phyloP scores from a whole-genome alignment of 2,888 invertebrate species.

The Lapara coniferarum region DNA sequence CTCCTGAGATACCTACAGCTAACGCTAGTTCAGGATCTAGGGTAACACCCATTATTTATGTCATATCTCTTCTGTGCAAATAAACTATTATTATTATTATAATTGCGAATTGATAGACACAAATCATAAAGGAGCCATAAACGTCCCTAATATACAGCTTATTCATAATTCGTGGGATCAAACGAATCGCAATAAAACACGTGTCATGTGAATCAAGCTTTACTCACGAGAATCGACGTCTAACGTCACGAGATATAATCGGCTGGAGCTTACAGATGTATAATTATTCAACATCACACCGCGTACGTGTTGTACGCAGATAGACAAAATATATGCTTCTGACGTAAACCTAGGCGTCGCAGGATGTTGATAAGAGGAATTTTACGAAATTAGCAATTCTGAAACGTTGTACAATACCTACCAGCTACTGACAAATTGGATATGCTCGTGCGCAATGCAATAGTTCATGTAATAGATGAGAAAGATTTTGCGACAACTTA shows the following conservation, averaged over 20 bases:
- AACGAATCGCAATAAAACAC: background rate
- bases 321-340: constrained; percentile 13
- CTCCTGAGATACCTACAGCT: no score
- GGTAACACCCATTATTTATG: no score
- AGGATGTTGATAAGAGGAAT: constrained; percentile 9
- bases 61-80: no score
- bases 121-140: no score
- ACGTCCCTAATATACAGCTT: no score
- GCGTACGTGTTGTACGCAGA: constrained; percentile 12
- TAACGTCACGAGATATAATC: constrained; percentile 26
- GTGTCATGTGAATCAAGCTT: background rate
- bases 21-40: no score
- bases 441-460: background rate
- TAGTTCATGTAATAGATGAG: background rate
- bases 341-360: constrained; percentile 3
- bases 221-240: constrained; percentile 40
- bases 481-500: background rate
- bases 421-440: background rate
- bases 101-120: no score
- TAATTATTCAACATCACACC: constrained; percentile 22
- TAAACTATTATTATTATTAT: no score
- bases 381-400: background rate
- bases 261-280: constrained; percentile 28
- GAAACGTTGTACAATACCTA: background rate
- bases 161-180: background rate